Base-by-base conservation (phyloP, 1,140 invertebrate genomes). In the Drosophila mayri region DNA sequence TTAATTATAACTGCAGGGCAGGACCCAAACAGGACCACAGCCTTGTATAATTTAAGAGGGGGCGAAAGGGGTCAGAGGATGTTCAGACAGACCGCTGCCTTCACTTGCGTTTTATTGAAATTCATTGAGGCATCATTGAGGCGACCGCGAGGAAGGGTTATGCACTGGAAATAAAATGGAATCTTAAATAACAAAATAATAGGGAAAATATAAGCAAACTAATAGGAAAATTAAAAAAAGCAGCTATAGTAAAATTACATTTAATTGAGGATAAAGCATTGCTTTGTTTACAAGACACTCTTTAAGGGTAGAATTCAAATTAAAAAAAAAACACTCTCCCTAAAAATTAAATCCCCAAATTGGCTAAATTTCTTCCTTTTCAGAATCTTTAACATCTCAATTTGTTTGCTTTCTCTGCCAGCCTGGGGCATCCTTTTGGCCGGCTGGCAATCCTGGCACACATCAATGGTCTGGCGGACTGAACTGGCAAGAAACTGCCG, bases 1-100 rank as follows among this genome's bases (percentile, higher is more conserved):
- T 87, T 87, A 87, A 87, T 87, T 87, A 88, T 65, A 71, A 50
- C 76, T 55, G 76, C 61, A 54, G 79, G 76, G 52, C 67, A 61
- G 43, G 61, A n/a, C 43, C 28, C 40, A 57, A 82, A 57, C 57
- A 37, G 37, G 22, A 41, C 18, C 22, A 20, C 46, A 20, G 43
- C 54, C n/a, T 60, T 50, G 25, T 46, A 58, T 59, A 59, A 55
- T 38, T 72, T 59, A 40, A 47, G 70, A 30, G 54, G 16, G 44
- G 44, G n/a, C 49, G n/a, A 30, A 60, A 50, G 28, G 35, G 63
- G 62, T 55, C 67, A 57, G 18, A 30, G 65, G 61, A 32, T 70
- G 57, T 59, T 22, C 59, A 63, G 71, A 60, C 49, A 55, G 52
- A 38, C 52, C 35, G 35, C 37, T 73, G 59, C 35, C 52, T 52